Percentiles rank a stretch among this genome's conserved stretches.
phyloP scores from a whole-genome alignment of 1,140 invertebrate species.

The Drosophila yakuba region DNA sequence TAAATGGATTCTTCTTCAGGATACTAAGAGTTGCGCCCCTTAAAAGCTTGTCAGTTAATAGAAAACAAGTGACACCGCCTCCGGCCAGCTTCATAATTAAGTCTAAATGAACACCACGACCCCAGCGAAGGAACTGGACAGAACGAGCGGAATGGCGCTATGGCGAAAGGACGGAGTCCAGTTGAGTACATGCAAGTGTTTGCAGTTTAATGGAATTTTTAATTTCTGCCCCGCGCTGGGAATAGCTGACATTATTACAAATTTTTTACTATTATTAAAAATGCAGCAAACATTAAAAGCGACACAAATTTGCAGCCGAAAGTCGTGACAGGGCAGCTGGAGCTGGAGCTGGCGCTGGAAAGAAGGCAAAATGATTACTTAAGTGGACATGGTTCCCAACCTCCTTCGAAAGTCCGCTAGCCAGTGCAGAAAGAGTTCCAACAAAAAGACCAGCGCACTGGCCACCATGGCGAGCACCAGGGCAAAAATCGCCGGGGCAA shows the following conservation, averaged over 20 bases:
- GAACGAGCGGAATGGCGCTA: not conserved
- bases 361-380: conserved; percentile 35
- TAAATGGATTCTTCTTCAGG: conserved; percentile 14
- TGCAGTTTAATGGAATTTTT: conserved; percentile 80
- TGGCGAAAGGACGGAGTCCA: not conserved
- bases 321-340: conserved; percentile 14
- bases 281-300: conserved; percentile 57
- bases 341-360: too few species aligned
- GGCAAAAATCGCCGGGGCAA: conserved; percentile 66
- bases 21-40: conserved; percentile 19
- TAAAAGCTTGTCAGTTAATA: conserved; percentile 68
- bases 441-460: conserved; percentile 50
- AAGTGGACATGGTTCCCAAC: conserved; percentile 31
- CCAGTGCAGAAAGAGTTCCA: conserved; percentile 55
- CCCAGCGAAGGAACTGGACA: conserved; percentile 7
- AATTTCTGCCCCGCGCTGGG: conserved; percentile 53
- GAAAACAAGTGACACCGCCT: conserved; percentile 53
- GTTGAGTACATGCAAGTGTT: conserved; percentile 56
- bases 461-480: conserved; percentile 57
- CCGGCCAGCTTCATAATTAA: conserved; percentile 62
- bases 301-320: conserved; percentile 48
- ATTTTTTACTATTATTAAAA: conserved; percentile 68
- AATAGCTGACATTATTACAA: conserved; percentile 60
- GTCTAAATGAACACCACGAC: conserved; percentile 53
- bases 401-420: conserved; percentile 20